Evolutionary conservation across 2,797 vertebrate species (phyloP), one percentile per base, ranked within the genome.

Genomic region (Graptemys geographica): DNA sequence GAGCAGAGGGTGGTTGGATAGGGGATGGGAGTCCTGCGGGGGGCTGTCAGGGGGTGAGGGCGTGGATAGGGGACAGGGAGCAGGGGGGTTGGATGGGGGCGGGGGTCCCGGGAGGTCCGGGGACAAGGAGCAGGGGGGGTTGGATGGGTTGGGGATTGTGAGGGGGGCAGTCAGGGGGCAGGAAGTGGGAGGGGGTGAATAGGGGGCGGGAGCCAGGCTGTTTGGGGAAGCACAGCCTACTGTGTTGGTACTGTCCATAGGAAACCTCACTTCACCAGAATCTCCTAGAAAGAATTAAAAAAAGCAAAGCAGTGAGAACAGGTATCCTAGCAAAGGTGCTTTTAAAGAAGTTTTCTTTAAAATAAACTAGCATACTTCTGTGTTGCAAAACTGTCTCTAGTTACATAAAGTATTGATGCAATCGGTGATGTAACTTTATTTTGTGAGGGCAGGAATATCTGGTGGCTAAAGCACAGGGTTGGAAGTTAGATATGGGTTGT

Each of bases 271-370:
- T n/a, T 37, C 23, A 10, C 6, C 9, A n/a, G 84, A 37, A 23
- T 33, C n/a, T 59, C 10, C 19, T n/a, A 59, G 18, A 25, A n/a
- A 19, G 31, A 8, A n/a, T 76, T 86, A 44, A 33, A 13, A 13
- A 62, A 23, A 2, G 8, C 59, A 62, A 62, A 62, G 59, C 31
- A 18, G 12, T 57, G 13, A 62, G 33, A 65, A n/a, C 33, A 9
- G 33, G 8, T 18, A n/a, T 47, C 44, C 21, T 78, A 78, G 56
- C 0, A 1, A 62, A 86, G 85, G n/a, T 0, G 0, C 15, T 89
- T 83, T 52, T 53, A 74, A 83, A 84, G 59, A 83, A 89, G n/a
- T 57, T 6, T 8, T 28, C 44, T 3, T 1, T n/a, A 57, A 80
- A 53, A 91, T 16, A 11, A 55, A 2, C 55, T 23, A 59, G 47